Conservation (phyloP, 1,140 invertebrate species). For the Epicauta chinensis region DNA sequence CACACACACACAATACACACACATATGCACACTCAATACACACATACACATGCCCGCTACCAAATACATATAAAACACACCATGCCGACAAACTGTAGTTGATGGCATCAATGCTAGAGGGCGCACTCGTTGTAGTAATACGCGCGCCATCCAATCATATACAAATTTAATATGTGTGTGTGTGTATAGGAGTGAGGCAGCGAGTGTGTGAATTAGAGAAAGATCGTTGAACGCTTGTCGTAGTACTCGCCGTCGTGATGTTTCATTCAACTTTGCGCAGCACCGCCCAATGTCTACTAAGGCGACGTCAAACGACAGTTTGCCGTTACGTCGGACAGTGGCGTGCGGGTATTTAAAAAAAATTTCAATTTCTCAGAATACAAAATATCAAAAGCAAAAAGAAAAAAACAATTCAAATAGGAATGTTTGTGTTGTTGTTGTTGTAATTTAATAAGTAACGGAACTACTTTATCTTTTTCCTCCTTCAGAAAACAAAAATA, state of each 20-base stretch:
- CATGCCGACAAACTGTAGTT: constrained; percentile 29
- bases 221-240: constrained; percentile 35
- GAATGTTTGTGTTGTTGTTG: too few relatives aligned
- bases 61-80: constrained; percentile 3
- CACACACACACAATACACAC: background rate
- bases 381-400: too few relatives aligned
- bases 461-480: too few relatives aligned
- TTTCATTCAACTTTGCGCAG: constrained; percentile 36
- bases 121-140: constrained; percentile 21
- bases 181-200: constrained; percentile 3
- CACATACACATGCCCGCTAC: too few relatives aligned
- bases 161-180: too few relatives aligned
- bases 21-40: too few relatives aligned
- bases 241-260: constrained; percentile 30
- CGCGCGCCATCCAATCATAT: too few relatives aligned
- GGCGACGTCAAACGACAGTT: too few relatives aligned
- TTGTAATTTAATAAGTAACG: too few relatives aligned
- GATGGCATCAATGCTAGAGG: constrained; percentile 26
- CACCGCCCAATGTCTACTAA: constrained; percentile 26
- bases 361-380: too few relatives aligned
- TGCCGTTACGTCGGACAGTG: constrained; percentile 7
- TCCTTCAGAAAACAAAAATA: too few relatives aligned
- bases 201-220: constrained; percentile 8
- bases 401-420: too few relatives aligned
- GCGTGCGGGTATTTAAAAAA: background rate